Evolutionary conservation across 2,888 invertebrate genomes (phyloP).

Genomic region (Lithosia quadra): DNA sequence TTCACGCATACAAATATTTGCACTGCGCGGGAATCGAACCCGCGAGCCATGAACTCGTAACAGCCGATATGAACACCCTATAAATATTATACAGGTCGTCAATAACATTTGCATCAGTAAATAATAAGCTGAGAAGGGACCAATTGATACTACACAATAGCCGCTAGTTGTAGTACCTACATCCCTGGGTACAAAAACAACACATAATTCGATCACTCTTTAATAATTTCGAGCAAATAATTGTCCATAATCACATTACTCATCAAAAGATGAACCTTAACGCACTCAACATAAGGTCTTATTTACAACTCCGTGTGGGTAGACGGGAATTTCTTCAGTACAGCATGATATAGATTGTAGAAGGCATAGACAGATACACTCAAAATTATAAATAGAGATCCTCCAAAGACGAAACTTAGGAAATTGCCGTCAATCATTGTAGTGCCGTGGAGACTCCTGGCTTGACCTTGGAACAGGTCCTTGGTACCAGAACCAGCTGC

Average conservation of each 20-base stretch:
- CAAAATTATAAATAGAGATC: conserved; percentile 92
- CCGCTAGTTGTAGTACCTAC: too few relatives aligned
- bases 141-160: not conserved
- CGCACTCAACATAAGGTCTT: conserved; percentile 36
- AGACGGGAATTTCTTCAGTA: conserved; percentile 93
- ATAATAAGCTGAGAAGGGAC: not conserved
- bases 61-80: too few relatives aligned
- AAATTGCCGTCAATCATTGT: conserved; percentile 94
- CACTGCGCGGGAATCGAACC: not conserved
- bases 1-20: too few relatives aligned
- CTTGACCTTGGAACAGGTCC: conserved; percentile 82
- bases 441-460: conserved; percentile 80
- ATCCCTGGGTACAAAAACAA: conserved; percentile 20
- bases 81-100: too few relatives aligned
- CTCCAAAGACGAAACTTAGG: conserved; percentile 93
- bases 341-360: conserved; percentile 89
- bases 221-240: conserved; percentile 46
- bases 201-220: conserved; percentile 40
- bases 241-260: conserved; percentile 42
- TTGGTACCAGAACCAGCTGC: conserved; percentile 80
- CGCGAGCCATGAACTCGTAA: too few relatives aligned
- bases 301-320: conserved; percentile 92
- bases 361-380: conserved; percentile 95
- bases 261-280: conserved; percentile 35
- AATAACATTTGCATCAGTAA: too few relatives aligned